Evolutionary conservation across 2,113 vertebrate species (phyloP).

Genomic region (Nymphicus hollandicus): DNA sequence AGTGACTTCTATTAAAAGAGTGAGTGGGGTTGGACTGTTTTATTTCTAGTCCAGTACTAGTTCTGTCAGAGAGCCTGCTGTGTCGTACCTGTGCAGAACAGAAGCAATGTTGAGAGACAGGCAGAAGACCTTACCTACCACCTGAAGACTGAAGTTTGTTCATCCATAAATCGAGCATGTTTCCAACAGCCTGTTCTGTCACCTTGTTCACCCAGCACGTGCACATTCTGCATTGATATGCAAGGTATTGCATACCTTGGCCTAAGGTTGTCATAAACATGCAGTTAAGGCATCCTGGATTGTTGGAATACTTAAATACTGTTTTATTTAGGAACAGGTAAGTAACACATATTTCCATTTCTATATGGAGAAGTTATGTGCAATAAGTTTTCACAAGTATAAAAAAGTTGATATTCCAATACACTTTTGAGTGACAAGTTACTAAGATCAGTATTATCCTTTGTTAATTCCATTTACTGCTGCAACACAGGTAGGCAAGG

Average conservation of each 20-base stretch:
- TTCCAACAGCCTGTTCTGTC: neutral
- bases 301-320: neutral
- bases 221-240: neutral
- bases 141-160: neutral
- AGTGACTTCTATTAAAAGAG: neutral
- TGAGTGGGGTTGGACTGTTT: neutral
- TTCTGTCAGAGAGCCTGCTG: neutral
- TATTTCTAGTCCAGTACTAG: neutral
- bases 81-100: neutral
- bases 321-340: neutral
- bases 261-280: neutral
- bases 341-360: neutral
- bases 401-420: neutral
- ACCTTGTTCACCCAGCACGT: neutral
- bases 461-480: neutral
- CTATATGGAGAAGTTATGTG: neutral
- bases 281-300: neutral
- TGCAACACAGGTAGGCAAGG: neutral
- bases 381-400: neutral
- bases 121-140: neutral
- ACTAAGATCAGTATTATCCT: neutral
- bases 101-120: neutral
- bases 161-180: neutral
- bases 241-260: neutral
- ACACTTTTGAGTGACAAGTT: neutral